Percentiles rank a stretch among this genome's conserved stretches.
phyloP scores from a whole-genome alignment of 2,113 vertebrate genomes.

The Apistogramma diplotaenia region DNA sequence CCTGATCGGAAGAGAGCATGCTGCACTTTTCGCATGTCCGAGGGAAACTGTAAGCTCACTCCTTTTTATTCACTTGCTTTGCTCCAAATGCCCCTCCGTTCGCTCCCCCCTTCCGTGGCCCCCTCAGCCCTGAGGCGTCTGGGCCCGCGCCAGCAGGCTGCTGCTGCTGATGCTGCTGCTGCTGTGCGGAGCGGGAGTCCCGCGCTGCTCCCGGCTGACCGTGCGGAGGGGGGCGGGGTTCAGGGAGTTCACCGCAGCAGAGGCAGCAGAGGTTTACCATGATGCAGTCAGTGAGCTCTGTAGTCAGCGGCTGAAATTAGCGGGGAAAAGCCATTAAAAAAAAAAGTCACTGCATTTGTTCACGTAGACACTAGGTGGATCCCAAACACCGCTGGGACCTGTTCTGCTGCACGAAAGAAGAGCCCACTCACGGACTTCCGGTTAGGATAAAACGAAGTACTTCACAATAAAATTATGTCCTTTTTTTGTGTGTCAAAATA shows the following conservation, averaged over 20 bases:
- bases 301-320: neutral
- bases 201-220: slow-evolving; percentile 54
- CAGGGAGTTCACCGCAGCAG: slow-evolving; percentile 77
- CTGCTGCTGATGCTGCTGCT: slow-evolving; percentile 46
- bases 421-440: slow-evolving; percentile 9
- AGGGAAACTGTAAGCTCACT: slow-evolving; percentile 10
- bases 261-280: slow-evolving; percentile 75
- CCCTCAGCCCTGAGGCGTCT: slow-evolving; percentile 28
- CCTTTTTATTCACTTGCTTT: slow-evolving; percentile 18
- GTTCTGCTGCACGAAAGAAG: neutral
- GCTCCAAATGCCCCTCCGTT: neutral
- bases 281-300: slow-evolving; percentile 29
- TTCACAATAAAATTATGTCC: neutral
- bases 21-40: slow-evolving; percentile 73
- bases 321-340: neutral
- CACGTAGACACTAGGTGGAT: too few species aligned
- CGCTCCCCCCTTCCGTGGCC: neutral
- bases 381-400: neutral
- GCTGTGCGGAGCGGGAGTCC: slow-evolving; percentile 65
- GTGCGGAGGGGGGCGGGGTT: slow-evolving; percentile 72
- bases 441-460: neutral
- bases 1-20: slow-evolving; percentile 75
- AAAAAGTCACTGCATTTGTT: neutral
- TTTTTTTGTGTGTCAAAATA: too few species aligned
- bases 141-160: slow-evolving; percentile 68